A percentile compares a stretch with the other conserved stretches of the same genome.
These are phyloP conservation scores for Gymnarchus niloticus DNA, from an alignment of 2,113 vertebrate genomes.

Conservation along the genomic window DNA sequence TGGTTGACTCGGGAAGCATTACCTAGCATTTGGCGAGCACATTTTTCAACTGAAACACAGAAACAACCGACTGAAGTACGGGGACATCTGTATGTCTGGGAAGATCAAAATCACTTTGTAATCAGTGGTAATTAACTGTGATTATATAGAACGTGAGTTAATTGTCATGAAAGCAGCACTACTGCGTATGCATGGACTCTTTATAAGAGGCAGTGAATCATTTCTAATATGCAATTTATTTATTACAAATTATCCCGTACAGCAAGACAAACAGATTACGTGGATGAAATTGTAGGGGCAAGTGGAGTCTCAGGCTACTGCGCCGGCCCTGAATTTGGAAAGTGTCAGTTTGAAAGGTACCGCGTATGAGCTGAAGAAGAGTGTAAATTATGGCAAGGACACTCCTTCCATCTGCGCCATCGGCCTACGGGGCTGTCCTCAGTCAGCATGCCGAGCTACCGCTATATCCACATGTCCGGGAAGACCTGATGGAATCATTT, in stretches of 20 bases:
- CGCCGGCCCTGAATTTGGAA: background rate
- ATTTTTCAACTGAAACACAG: background rate
- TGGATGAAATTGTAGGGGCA: background rate
- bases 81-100: background rate
- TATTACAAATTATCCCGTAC: background rate
- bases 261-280: background rate
- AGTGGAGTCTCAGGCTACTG: background rate
- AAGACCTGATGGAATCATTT: background rate
- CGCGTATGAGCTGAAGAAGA: background rate
- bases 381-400: too few relatives aligned
- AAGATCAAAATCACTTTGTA: background rate
- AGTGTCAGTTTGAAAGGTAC: background rate
- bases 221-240: background rate
- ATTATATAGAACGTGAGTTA: background rate
- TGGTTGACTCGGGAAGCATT: background rate
- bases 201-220: background rate
- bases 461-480: background rate
- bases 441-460: background rate
- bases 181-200: background rate
- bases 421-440: background rate
- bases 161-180: background rate
- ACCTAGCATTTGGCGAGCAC: too few relatives aligned
- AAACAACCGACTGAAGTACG: background rate
- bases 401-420: background rate
- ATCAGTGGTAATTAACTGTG: background rate